Evolutionary conservation across 2,113 vertebrate species (phyloP).

Genomic region (Oreochromis spilurus): DNA sequence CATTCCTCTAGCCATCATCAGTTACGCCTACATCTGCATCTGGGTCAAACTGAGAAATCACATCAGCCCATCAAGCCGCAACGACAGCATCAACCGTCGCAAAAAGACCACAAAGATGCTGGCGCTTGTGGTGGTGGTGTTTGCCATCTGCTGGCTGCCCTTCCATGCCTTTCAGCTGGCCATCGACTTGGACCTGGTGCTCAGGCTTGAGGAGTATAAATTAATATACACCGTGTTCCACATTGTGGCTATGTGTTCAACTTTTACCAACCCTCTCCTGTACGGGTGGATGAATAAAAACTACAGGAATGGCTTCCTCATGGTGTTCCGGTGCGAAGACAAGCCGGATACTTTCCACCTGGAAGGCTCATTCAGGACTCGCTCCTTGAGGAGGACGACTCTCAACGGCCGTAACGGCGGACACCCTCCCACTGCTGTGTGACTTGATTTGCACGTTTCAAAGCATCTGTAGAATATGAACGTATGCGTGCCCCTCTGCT

Average conservation of each 20-base stretch:
- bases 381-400: slow-evolving; percentile 71
- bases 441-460: slow-evolving; percentile 2
- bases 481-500: neutral
- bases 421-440: slow-evolving; percentile 80
- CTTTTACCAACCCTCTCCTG: slow-evolving; percentile 86
- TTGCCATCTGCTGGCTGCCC: slow-evolving; percentile 86
- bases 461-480: neutral
- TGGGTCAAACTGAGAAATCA: slow-evolving; percentile 91
- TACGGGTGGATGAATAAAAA: slow-evolving; percentile 96
- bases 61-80: slow-evolving; percentile 80
- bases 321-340: slow-evolving; percentile 86
- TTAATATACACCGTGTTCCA: slow-evolving; percentile 88
- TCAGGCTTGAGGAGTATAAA: slow-evolving; percentile 86
- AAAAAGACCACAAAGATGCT: slow-evolving; percentile 91
- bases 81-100: slow-evolving; percentile 77
- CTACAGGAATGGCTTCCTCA: slow-evolving; percentile 88
- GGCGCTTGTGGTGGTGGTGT: slow-evolving; percentile 85
- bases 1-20: slow-evolving; percentile 83
- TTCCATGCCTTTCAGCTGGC: slow-evolving; percentile 88
- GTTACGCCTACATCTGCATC: slow-evolving; percentile 87
- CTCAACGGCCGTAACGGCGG: slow-evolving; percentile 72
- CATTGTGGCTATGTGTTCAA: slow-evolving; percentile 89
- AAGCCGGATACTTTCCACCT: slow-evolving; percentile 79
- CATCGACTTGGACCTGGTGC: slow-evolving; percentile 83
- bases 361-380: slow-evolving; percentile 82